Conservation (phyloP, 2,113 vertebrate genomes). For the Ciconia stormi region DNA sequence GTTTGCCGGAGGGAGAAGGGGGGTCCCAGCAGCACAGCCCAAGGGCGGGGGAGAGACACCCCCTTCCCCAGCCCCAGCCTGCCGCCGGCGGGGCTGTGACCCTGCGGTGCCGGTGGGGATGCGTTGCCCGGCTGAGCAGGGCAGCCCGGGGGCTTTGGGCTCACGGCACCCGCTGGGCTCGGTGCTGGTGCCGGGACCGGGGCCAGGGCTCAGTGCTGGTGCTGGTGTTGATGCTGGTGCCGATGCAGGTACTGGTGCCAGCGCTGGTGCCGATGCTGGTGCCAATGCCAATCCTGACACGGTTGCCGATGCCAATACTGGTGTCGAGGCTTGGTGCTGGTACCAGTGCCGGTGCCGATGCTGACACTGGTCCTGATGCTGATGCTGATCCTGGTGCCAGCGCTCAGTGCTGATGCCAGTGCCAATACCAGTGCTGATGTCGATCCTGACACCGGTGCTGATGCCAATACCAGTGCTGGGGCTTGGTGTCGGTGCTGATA, state of each 20-base stretch:
- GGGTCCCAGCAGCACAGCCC: background rate
- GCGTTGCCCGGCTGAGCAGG: background rate
- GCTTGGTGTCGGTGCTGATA: no score
- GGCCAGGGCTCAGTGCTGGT: background rate
- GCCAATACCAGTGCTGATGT: no score
- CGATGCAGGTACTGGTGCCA: background rate
- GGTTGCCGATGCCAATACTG: rapidly evolving
- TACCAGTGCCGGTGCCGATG: background rate
- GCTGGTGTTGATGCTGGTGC: background rate
- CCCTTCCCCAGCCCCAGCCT: background rate
- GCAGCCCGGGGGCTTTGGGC: background rate
- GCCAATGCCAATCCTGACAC: background rate
- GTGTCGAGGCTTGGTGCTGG: background rate
- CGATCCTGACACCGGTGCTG: no score
- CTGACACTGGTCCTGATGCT: no score
- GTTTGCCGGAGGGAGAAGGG: background rate
- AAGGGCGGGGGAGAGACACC: rapidly evolving
- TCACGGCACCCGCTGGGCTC: background rate
- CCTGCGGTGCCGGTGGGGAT: background rate
- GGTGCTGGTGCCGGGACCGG: background rate
- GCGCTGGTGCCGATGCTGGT: no score
- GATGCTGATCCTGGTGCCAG: no score
- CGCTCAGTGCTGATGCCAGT: no score
- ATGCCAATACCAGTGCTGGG: no score
- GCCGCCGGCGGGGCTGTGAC: background rate